phyloP scores from a whole-genome alignment of 2,797 vertebrate genomes.

The Xiphorhynchus erythropygius region DNA sequence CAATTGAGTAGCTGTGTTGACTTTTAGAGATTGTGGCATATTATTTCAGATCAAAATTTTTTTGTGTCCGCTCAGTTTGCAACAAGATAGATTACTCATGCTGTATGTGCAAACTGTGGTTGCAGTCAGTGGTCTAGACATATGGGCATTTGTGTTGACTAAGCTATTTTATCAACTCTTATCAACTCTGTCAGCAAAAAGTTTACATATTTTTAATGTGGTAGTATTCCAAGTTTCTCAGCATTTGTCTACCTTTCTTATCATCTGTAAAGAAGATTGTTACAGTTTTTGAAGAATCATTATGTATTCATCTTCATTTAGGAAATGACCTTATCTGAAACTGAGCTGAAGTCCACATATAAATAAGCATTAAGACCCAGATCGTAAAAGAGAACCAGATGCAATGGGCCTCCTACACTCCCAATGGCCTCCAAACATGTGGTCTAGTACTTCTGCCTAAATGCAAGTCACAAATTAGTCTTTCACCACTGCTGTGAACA shows the following conservation, averaged over 20 bases:
- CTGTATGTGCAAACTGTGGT: constrained; percentile 49
- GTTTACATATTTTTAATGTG: not conserved
- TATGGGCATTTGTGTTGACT: constrained; percentile 56
- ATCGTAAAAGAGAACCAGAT: not conserved
- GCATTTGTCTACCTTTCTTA: constrained; percentile 13
- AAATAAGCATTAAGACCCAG: not conserved
- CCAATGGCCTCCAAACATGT: constrained; percentile 6
- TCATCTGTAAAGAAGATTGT: not conserved
- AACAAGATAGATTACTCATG: constrained; percentile 55
- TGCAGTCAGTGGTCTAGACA: constrained; percentile 53
- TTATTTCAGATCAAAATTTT: not conserved
- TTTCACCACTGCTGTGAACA: constrained; percentile 17
- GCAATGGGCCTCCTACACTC: not conserved
- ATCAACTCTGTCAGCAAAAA: constrained; percentile 37
- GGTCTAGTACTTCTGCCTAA: constrained; percentile 25
- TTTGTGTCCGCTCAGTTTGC: constrained; percentile 61
- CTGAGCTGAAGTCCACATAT: not conserved
- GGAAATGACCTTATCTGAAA: constrained; percentile 2
- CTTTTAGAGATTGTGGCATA: not conserved
- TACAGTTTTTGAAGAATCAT: not conserved
- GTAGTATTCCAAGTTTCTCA: not conserved
- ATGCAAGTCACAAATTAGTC: constrained; percentile 8
- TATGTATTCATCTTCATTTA: constrained; percentile 33
- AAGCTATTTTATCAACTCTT: constrained; percentile 22
- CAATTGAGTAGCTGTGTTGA: not conserved